Percentiles rank a stretch among this genome's conserved stretches.
These are phyloP conservation scores for Philypnodon macrostomus DNA, from an alignment of 2,797 vertebrate genomes.

Conservation along the genomic window DNA sequence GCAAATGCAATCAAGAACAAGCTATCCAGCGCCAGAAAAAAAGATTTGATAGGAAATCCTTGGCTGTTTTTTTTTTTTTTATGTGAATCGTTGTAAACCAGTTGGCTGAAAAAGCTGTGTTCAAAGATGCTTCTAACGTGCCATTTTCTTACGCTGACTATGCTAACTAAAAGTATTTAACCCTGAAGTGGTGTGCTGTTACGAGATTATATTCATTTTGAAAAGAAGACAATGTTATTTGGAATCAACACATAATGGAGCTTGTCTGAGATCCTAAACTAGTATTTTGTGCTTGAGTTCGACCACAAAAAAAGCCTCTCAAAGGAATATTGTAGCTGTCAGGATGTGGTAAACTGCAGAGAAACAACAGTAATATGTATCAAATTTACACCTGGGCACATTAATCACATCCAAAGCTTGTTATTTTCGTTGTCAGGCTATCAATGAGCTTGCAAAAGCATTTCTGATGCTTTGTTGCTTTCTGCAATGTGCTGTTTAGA, in stretches of 20 bases:
- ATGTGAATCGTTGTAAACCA: conserved; percentile 9
- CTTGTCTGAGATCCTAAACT: too few relatives aligned
- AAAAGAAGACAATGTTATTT: too few relatives aligned
- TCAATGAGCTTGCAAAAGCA: conserved; percentile 9
- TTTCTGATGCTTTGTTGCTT: conserved; percentile 13
- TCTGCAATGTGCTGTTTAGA: conserved; percentile 42
- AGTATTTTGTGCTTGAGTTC: conserved; percentile 4
- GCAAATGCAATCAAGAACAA: conserved; percentile 36
- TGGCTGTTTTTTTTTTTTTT: conserved; percentile 22
- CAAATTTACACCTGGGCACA: conserved; percentile 7
- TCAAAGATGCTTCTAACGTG: conserved; percentile 7
- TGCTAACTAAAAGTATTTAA: neutral
- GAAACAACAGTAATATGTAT: neutral
- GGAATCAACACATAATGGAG: conserved; percentile 1
- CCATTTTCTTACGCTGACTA: neutral
- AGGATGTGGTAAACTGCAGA: conserved; percentile 1
- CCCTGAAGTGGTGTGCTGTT: too few relatives aligned
- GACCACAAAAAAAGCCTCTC: neutral
- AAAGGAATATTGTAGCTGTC: neutral
- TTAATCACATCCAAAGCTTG: conserved; percentile 1
- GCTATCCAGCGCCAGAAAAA: conserved; percentile 18
- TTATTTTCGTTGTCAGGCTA: conserved; percentile 24
- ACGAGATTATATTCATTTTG: neutral
- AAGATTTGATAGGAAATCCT: too few relatives aligned
- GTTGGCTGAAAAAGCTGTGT: too few relatives aligned